Evolutionary conservation across 2,797 vertebrate genomes (phyloP), one percentile per base, ranked within the genome.

Genomic region (Prionace glauca): DNA sequence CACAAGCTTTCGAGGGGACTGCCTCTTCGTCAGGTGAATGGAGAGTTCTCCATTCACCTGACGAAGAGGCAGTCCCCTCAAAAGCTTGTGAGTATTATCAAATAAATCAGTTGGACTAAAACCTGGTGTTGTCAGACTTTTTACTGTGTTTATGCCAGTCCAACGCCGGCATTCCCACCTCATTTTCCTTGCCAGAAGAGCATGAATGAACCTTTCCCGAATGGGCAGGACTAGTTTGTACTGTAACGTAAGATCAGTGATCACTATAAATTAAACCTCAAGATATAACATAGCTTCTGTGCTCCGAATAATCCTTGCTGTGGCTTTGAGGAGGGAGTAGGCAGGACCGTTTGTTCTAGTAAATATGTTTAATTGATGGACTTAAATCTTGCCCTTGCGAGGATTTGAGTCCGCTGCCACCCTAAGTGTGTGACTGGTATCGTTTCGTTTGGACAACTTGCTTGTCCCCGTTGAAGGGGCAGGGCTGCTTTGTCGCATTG

Each of bases 401-500:
- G 60, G 32, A 36, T 4, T 69, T 41, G 62, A n/a, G 36, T 20
- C 20, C 18, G n/a, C n/a, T 1, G 79, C 32, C 32, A 20, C 14
- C 36, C n/a, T 36, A 41, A 60, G 87, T 14, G 56, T 60, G 26
- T 14, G n/a, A n/a, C 50, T 62, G 56, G 1, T 62, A 62, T 90
- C 60, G 87, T 29, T 20, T 5, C 56, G 14, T 88, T 88, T 88
- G 50, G 50, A 2, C 26, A 56, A 50, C 50, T 60, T 56, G 56
- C 50, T 87, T 87, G 45, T 50, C 32, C 56, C 56, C 26, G 29
- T 29, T 91, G 90, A 67, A 69, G 36, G 90, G 90, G 62, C 18
- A 41, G 90, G 87, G n/a, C 90, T 92, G 90, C 62, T 67, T 92
- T 92, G 90, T 69, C 90, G 90, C 90, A 92, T 67, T 92, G 90